Conservation (phyloP, 2,113 vertebrate species). For the Hystrix brachyura region DNA sequence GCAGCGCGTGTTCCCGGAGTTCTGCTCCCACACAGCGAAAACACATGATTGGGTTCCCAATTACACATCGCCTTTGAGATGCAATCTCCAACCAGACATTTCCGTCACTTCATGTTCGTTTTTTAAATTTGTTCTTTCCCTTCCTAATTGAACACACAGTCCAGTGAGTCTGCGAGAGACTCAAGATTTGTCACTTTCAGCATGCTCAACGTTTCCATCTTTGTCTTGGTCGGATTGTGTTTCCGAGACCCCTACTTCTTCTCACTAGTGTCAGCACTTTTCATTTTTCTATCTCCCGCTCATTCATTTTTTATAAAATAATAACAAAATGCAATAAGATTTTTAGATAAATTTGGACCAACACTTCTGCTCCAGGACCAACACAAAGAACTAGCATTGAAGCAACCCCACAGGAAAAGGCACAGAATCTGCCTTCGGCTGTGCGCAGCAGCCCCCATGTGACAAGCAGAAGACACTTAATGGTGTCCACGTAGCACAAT, state of each 20-base stretch:
- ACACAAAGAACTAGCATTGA: background rate
- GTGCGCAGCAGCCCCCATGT: background rate
- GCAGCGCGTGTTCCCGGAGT: rapidly evolving
- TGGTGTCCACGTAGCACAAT: rapidly evolving
- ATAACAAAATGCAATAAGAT: slow-evolving; percentile 30
- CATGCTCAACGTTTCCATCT: background rate
- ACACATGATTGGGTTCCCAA: background rate
- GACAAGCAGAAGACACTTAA: rapidly evolving
- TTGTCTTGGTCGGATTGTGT: background rate
- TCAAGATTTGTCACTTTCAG: background rate
- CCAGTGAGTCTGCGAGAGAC: background rate
- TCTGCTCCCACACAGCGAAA: background rate
- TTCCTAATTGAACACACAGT: slow-evolving; percentile 38
- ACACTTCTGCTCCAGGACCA: background rate
- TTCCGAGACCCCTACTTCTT: background rate
- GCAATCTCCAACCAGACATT: background rate
- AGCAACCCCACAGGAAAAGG: background rate
- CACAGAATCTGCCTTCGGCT: background rate
- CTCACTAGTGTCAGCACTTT: slow-evolving; percentile 1
- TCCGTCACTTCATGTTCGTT: background rate
- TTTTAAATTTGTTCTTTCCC: background rate
- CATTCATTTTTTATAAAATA: slow-evolving; percentile 41
- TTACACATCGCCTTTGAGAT: background rate
- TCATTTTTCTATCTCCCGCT: background rate
- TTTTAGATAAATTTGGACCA: background rate